Base-by-base conservation (phyloP, 2,113 vertebrate genomes). In the Heloderma charlesbogerti region DNA sequence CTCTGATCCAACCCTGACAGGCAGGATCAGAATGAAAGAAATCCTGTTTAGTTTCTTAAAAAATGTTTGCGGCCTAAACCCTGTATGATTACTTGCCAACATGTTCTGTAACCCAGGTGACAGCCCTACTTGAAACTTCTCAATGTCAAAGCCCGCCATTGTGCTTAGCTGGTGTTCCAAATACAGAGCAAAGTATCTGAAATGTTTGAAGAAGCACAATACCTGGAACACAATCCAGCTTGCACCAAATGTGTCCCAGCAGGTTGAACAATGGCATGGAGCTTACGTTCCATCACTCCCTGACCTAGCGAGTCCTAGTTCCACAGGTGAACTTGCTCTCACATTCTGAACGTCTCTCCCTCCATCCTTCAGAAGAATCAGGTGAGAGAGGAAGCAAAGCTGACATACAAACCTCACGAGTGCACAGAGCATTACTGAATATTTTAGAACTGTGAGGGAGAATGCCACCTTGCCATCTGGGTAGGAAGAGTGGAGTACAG, bases 331-430 rank as follows among this genome's bases (percentile, higher is more conserved):
- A 9, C 57, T 54, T 86, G 75, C 74, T 40, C 88, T 63, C 37
- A 0, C 54, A 4, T 79, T 60, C 2, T 3, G 4, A 45, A 6
- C 0, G 0, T 13, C n/a, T 37, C 77, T 51, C 29, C 9, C 4
- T 37, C 29, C 18, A 7, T 13, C 43, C 48, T 29, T 13, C 29
- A 77, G 84, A 88, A 13, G 71, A 86, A 72, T 5, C 54, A 87
- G 31, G 22, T 29, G 91, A 57, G 91, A 91, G 92, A 63, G 9
- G 91, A 51, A 92, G 31, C 6, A 54, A 1, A 3, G 25, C 0
- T 0, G 5, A 60, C 45, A 88, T 72, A 1, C 1, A 0, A 48
- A n/a, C 15, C 75, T 79, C 25, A 0, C 51, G 63, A n/a, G 13
- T 2, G 3, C n/a, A 43, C 37, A 45, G 13, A 72, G 48, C 0